A percentile compares a stretch with the other conserved stretches of the same genome.
Evolutionary conservation across 2,797 vertebrate genomes (phyloP).

Genomic region (Agapornis canus): DNA sequence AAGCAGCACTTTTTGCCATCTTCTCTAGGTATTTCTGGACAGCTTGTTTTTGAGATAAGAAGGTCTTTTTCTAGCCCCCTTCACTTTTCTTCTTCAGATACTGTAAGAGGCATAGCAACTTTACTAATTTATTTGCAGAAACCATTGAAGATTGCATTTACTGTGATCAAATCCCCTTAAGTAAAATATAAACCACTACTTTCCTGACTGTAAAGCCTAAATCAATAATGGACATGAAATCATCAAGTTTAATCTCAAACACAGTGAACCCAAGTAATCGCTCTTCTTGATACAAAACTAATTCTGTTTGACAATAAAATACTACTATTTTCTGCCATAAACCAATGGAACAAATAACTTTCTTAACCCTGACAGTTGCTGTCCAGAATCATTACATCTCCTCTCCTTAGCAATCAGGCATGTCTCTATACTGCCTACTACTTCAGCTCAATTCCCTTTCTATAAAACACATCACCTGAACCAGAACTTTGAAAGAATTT

Average conservation of each 20-base stretch:
- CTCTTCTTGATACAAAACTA: slow-evolving; percentile 72
- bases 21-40: background rate
- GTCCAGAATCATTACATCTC: slow-evolving; percentile 54
- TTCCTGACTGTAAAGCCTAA: slow-evolving; percentile 60
- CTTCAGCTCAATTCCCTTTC: background rate
- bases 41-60: background rate
- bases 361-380: slow-evolving; percentile 58
- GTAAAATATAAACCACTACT: slow-evolving; percentile 59
- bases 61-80: background rate
- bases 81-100: background rate
- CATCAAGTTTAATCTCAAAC: slow-evolving; percentile 70
- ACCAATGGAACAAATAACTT: slow-evolving; percentile 67
- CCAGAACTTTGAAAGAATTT: background rate
- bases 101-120: slow-evolving; percentile 19
- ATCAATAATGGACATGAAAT: slow-evolving; percentile 72
- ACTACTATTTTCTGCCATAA: slow-evolving; percentile 53
- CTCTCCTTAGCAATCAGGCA: slow-evolving; percentile 8
- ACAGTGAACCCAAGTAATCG: slow-evolving; percentile 54
- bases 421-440: background rate
- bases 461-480: background rate
- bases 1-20: background rate
- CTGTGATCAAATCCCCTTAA: slow-evolving; percentile 64
- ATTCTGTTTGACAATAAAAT: slow-evolving; percentile 72
- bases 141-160: slow-evolving; percentile 36
- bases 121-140: slow-evolving; percentile 59